These are phyloP conservation scores for Morinoia aosen DNA, from an alignment of 2,888 invertebrate species.

Conservation along the genomic window DNA sequence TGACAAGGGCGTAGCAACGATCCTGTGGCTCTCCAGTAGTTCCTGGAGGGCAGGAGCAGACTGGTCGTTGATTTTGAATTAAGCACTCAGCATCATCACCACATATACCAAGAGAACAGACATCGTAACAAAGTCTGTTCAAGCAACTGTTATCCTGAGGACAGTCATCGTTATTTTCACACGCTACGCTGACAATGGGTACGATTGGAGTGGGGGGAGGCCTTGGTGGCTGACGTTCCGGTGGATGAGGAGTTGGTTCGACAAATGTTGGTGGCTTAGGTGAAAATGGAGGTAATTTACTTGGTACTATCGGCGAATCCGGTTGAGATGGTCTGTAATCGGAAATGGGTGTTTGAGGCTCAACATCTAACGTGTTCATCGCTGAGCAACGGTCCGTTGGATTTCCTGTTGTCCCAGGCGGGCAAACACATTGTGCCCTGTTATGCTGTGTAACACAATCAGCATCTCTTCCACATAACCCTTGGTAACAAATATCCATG, in stretches of 20 bases:
- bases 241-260: constrained; percentile 53
- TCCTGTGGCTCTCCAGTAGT: constrained; percentile 82
- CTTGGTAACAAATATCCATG: constrained; percentile 59
- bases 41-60: constrained; percentile 83
- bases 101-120: constrained; percentile 82
- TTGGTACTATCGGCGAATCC: constrained; percentile 40
- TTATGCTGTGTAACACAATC: constrained; percentile 80
- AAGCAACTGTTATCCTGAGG: constrained; percentile 53
- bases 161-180: constrained; percentile 59
- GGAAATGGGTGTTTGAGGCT: not conserved
- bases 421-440: constrained; percentile 81
- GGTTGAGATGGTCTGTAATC: not conserved
- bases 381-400: constrained; percentile 67
- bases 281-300: not conserved
- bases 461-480: constrained; percentile 61
- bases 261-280: not conserved
- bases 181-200: constrained; percentile 52
- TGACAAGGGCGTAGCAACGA: constrained; percentile 58
- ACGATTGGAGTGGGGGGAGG: constrained; percentile 51
- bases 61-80: constrained; percentile 78
- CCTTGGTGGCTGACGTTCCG: not conserved
- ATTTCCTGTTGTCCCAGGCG: constrained; percentile 69
- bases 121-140: constrained; percentile 71
- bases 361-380: constrained; percentile 54
- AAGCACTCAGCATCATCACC: constrained; percentile 85